Conservation (phyloP, 2,888 invertebrate genomes). For the Tetranychus piercei region DNA sequence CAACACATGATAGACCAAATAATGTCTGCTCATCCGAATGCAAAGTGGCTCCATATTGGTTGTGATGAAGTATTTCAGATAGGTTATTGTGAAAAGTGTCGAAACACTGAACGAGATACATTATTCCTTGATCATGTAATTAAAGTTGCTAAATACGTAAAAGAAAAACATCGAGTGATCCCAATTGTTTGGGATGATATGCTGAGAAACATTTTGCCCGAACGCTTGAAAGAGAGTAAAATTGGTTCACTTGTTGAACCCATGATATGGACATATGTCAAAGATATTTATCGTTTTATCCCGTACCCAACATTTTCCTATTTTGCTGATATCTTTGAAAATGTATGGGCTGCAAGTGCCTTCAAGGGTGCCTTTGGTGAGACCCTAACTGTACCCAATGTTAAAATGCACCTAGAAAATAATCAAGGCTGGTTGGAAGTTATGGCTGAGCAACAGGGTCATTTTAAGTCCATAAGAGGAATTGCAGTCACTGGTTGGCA, state of each 20-base stretch:
- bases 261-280: constrained; percentile 63
- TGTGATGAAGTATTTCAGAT: constrained; percentile 55
- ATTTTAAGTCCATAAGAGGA: constrained; percentile 29
- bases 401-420: constrained; percentile 49
- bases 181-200: constrained; percentile 64
- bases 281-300: constrained; percentile 36
- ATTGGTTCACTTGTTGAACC: constrained; percentile 51
- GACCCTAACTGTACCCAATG: constrained; percentile 46
- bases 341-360: constrained; percentile 53
- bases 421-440: constrained; percentile 48
- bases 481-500: constrained; percentile 31
- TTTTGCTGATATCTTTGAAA: constrained; percentile 46
- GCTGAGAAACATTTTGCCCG: constrained; percentile 46
- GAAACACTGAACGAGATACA: constrained; percentile 25
- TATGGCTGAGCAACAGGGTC: constrained; percentile 26
- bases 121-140: constrained; percentile 38
- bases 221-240: constrained; percentile 40
- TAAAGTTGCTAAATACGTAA: constrained; percentile 43
- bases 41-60: constrained; percentile 45
- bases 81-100: constrained; percentile 46
- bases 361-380: constrained; percentile 59
- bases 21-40: constrained; percentile 25
- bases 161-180: constrained; percentile 36
- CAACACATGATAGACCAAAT: constrained; percentile 32
- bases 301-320: constrained; percentile 44